Evolutionary conservation across 2,888 invertebrate species (phyloP), one percentile per base, ranked within the genome.

Genomic region (Bellardia pandia): DNA sequence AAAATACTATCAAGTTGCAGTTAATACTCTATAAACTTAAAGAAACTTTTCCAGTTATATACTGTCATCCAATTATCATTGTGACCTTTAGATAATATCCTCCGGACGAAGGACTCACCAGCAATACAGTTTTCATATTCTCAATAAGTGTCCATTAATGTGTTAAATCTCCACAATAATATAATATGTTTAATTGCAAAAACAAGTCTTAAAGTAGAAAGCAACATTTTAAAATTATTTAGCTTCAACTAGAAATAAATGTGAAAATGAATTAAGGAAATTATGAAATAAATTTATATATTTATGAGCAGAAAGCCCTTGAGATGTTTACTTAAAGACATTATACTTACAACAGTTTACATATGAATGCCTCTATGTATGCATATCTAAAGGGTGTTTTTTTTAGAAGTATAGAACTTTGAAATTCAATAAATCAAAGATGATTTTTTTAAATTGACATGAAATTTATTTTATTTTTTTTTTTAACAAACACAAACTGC

Each of bases 91-190:
- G 64, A 40, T 16, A 37, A 64, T 64, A 64, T 40, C 64, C 64
- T 45, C 14, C 16, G 13, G 51, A 33, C 23, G 45, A 3, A 56
- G 45, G 4, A 13, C 23, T 23, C 23, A 23, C 13, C 11, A 40
- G 30, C 66, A 68, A 77, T 66, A 56, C 23, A 58, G 60, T 11
- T 56, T 56, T 9, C 30, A 78, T 58, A 58, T 30, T 30, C 33
- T 33, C 33, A 16, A 51, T 48, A 72, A 72, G 64, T 72, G 72
- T 74, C 33, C 23, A 66, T 74, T 75, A 45, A 75, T 75, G 75
- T 75, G 30, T 60, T 58, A 60, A 75, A 68, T 82, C 75, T 75
- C 1, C 14, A 60, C 40, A 68, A 66, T 69, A 60, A 68, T 74
- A 56, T 69, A 62, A 56, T 69, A 62, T 53, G 71, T 53, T 71